phyloP scores from a whole-genome alignment of 1,140 invertebrate genomes.

The Dendrolimus punctatus region DNA sequence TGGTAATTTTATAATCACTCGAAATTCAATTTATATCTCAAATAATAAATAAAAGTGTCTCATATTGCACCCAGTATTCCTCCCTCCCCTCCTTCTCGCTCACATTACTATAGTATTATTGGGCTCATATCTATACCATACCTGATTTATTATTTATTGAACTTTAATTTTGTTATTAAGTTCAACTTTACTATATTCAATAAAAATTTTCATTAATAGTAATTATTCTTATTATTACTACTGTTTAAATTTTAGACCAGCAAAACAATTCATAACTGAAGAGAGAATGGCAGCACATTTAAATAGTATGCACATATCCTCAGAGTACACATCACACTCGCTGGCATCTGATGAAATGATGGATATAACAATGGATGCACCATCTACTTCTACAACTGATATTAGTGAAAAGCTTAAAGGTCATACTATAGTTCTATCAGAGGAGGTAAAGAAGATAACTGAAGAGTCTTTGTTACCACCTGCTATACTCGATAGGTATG shows the following conservation, averaged over 20 bases:
- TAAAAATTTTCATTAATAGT: too few relatives aligned
- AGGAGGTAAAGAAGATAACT: conserved; percentile 78
- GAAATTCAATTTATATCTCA: too few relatives aligned
- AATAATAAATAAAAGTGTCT: too few relatives aligned
- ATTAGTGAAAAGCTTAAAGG: conserved; percentile 70
- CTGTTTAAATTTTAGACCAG: conserved; percentile 49
- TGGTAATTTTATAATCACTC: too few relatives aligned
- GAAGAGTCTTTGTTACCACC: conserved; percentile 75
- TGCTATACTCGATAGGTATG: conserved; percentile 74
- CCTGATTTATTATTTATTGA: too few relatives aligned
- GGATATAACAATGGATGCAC: conserved; percentile 37
- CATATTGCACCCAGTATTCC: too few relatives aligned
- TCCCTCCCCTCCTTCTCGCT: too few relatives aligned
- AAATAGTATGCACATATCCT: conserved; percentile 79
- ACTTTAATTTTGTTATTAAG: too few relatives aligned
- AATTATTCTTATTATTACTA: too few relatives aligned
- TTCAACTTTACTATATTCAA: too few relatives aligned
- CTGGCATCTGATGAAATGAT: conserved; percentile 41
- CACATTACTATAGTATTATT: too few relatives aligned
- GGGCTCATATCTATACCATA: too few relatives aligned
- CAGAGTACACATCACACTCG: conserved; percentile 55
- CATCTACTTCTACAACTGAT: conserved; percentile 3
- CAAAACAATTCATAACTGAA: conserved; percentile 86
- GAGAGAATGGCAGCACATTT: conserved; percentile 86
- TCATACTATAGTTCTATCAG: conserved; percentile 76